Conservation (phyloP, 2,113 vertebrate genomes). For the Ceuthmochares aereus region DNA sequence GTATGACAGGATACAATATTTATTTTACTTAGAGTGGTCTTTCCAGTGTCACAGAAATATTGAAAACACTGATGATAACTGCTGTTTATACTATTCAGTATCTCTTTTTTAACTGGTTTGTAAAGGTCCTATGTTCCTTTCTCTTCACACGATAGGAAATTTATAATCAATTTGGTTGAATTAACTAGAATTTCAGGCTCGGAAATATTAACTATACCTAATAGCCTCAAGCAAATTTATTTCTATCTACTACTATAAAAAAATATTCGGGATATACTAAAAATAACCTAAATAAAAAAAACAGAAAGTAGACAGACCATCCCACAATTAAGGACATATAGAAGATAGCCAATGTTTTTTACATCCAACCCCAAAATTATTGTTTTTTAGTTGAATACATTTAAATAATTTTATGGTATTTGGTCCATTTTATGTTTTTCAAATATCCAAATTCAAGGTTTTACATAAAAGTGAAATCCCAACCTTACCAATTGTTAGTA, state of each 20-base stretch:
- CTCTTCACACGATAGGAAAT: neutral
- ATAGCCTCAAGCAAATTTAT: neutral
- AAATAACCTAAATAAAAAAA: too few relatives aligned
- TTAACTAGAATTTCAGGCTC: neutral
- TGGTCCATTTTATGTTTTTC: neutral
- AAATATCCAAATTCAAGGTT: neutral
- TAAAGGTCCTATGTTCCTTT: neutral
- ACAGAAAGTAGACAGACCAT: neutral
- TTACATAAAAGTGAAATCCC: neutral
- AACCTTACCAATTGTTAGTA: neutral
- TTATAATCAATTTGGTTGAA: neutral
- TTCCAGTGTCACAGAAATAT: neutral
- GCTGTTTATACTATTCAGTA: neutral
- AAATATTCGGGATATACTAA: neutral
- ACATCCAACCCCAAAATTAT: neutral
- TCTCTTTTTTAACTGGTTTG: neutral
- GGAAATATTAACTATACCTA: neutral
- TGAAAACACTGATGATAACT: neutral
- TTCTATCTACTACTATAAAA: neutral
- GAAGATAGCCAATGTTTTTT: neutral
- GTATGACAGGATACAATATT: neutral
- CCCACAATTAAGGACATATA: neutral
- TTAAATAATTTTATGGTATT: neutral
- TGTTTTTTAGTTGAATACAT: neutral
- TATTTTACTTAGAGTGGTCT: neutral